Base-by-base conservation (phyloP, 2,888 invertebrate species). In the Tupiocoris notatus region DNA sequence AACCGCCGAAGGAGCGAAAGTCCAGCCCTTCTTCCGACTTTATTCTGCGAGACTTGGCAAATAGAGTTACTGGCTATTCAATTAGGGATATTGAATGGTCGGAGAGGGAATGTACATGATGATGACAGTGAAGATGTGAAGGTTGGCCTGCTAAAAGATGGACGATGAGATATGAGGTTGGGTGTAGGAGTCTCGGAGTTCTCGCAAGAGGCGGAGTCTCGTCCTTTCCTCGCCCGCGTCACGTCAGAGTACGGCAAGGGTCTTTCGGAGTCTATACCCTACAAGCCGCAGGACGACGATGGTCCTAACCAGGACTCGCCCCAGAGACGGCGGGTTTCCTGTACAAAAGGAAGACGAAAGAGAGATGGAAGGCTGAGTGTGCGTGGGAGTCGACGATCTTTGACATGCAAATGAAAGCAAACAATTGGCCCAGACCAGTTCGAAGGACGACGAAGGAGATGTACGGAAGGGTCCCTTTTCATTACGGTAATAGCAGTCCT, bases 1-100 rank as follows among this genome's bases (percentile, higher is more conserved):
- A n/a, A n/a, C n/a, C n/a, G n/a, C n/a, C n/a, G n/a, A n/a, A n/a
- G n/a, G n/a, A n/a, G n/a, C n/a, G n/a, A n/a, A n/a, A n/a, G n/a
- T n/a, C n/a, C n/a, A n/a, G n/a, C 74, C 57, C 17, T 20, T 21
- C 56, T 25, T 59, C 39, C 59, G 59, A 75, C 75, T 75, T 75
- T 75, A 75, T 75, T 75, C 58, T 66, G 17, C 23, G 66, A 65
- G 57, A 74, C 22, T 64, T 75, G 66, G 59, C 66, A 75, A 75
- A 75, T 75, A 75, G 64, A 75, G 75, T 75, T 75, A 66, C 62
- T 0, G 63, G 63, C 73, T 62, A 73, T 73, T 73, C 73, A 73
- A 73, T 73, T 73, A 73, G 73, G 73, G 73, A 73, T 73, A 73
- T 73, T 73, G 73, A 73, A 73, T 73, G 73, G 73, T 73, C n/a